Percentiles rank a stretch among this genome's conserved stretches.
Evolutionary conservation across 2,113 vertebrate genomes (phyloP).

Genomic region (Tylochromis polylepis): DNA sequence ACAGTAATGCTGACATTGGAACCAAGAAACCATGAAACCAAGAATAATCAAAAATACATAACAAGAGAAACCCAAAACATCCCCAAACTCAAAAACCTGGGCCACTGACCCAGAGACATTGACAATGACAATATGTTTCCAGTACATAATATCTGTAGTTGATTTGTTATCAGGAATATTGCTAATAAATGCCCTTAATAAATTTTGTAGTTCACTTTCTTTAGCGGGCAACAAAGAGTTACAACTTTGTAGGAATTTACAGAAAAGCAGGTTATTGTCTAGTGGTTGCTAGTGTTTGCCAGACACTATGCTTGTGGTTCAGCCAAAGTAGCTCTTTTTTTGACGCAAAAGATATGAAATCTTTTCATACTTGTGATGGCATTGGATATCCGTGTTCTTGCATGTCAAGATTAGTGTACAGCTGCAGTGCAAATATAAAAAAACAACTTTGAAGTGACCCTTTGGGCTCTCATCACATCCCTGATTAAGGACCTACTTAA

Average conservation of each 20-base stretch:
- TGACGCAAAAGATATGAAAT: not conserved
- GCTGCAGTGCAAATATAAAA: not conserved
- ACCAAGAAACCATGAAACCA: not conserved
- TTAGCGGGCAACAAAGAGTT: not conserved
- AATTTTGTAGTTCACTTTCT: rapidly evolving
- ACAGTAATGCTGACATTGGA: not conserved
- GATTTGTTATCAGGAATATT: not conserved
- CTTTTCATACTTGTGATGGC: not conserved
- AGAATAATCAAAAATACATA: not conserved
- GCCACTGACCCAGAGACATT: not conserved
- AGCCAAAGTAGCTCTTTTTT: not conserved
- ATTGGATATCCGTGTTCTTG: not conserved
- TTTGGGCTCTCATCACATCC: not conserved
- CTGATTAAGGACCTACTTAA: not conserved
- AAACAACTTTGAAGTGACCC: not conserved
- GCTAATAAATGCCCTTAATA: not conserved
- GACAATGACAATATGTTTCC: not conserved
- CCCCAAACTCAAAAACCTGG: not conserved
- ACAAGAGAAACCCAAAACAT: not conserved
- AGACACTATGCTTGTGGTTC: not conserved
- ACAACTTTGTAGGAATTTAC: not conserved
- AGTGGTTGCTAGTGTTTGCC: not conserved
- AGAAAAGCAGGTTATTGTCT: not conserved
- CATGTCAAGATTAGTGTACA: not conserved
- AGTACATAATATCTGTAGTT: not conserved